Evolutionary conservation across 2,888 invertebrate species (phyloP), one percentile per base, ranked within the genome.

Genomic region (Habroteleia sp.): DNA sequence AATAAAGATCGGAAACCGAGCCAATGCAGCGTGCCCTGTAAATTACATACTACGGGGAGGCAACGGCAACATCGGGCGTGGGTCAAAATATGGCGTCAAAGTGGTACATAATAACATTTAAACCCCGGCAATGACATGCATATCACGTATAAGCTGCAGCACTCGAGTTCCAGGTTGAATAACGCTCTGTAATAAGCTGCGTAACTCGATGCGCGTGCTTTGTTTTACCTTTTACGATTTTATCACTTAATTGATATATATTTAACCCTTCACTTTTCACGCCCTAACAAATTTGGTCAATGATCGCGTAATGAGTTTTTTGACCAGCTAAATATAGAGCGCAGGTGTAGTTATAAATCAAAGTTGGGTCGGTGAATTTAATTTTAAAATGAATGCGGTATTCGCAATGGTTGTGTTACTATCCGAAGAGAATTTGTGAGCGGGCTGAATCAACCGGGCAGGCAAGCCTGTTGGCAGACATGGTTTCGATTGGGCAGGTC

Each of bases 81-180:
- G 77, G 77, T 80, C 79, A 78, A 82, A 83, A 80, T 79, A 80
- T 79, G 74, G 73, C 77, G 78, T 75, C 74, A 75, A 79, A 77
- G 71, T 78, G 65, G 74, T 37, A 76, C 71, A 74, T 78, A 80
- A 81, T 74, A 74, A 76, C 75, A 63, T 69, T 74, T 66, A 58
- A 75, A 72, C 78, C 62, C 74, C 76, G 65, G 77, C 79, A 82
- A 83, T 83, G 82, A 81, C 80, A 82, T 81, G 83, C 80, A 68
- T 81, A 78, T 82, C 80, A 77, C 74, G 73, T 77, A 77, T 41
- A 72, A 41, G 58, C 56, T 39, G 50, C 42, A 50, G 48, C 13
- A 60, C 31, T 33, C 8, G 5, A 62, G 46, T 52, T 69, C 44
- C 48, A 27, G 37, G 54, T 71, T 46, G 39, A 46, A 54, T 56